phyloP scores from a whole-genome alignment of 2,797 vertebrate species.

The Aldrovandia affinis region DNA sequence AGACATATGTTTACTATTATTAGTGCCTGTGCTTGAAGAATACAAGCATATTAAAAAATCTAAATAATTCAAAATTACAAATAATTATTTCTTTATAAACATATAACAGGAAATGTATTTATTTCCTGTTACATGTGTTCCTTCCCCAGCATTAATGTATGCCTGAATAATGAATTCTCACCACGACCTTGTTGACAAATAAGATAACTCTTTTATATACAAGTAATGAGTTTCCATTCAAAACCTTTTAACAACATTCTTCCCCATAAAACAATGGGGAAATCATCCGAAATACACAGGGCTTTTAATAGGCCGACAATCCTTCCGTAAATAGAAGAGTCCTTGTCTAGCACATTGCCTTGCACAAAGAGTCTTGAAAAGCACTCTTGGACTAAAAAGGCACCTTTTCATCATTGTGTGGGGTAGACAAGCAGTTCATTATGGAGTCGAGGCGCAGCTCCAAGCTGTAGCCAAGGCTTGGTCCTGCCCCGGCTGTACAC shows the following conservation, averaged over 20 bases:
- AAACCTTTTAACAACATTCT: background rate
- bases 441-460: background rate
- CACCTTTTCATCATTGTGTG: slow-evolving; percentile 10
- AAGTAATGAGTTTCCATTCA: background rate
- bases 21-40: too few relatives aligned
- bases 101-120: background rate
- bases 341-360: background rate
- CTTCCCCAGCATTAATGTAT: background rate
- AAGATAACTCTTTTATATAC: background rate
- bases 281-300: background rate
- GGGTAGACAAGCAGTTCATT: slow-evolving; percentile 13
- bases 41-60: too few relatives aligned
- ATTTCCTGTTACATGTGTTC: background rate
- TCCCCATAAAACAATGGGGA: background rate
- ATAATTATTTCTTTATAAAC: too few relatives aligned
- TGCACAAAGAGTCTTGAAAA: background rate
- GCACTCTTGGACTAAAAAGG: background rate
- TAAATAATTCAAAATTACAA: too few relatives aligned
- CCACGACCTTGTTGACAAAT: background rate
- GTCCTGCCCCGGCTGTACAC: slow-evolving; percentile 18
- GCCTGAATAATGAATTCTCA: background rate
- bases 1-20: too few relatives aligned
- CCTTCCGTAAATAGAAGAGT: background rate
- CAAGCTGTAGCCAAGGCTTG: background rate
- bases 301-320: background rate